These are phyloP conservation scores for Sebastes flavidus DNA, from an alignment of 2,797 vertebrate genomes.

Conservation along the genomic window DNA sequence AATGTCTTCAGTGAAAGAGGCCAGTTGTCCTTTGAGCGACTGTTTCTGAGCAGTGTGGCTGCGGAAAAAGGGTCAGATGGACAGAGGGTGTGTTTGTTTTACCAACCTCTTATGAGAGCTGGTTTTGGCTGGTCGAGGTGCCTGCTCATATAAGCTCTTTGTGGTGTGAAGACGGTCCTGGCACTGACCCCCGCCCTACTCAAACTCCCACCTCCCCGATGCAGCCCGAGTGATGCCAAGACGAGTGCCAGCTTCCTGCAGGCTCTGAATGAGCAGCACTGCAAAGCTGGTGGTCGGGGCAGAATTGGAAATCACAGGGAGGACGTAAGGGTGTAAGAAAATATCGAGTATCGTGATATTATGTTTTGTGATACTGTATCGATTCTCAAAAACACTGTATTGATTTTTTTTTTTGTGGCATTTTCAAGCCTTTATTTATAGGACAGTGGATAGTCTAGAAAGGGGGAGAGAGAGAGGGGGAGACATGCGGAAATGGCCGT, in stretches of 20 bases:
- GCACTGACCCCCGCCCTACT: constrained; percentile 30
- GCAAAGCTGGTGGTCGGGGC: constrained; percentile 7
- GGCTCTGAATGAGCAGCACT: constrained; percentile 37
- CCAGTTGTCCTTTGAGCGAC: not conserved
- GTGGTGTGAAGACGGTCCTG: constrained; percentile 53
- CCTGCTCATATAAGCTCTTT: constrained; percentile 60
- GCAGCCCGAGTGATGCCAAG: constrained; percentile 38
- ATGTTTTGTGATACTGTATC: too few species aligned
- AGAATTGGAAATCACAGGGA: constrained; percentile 30
- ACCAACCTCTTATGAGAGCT: constrained; percentile 44
- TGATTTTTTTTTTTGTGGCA: too few species aligned
- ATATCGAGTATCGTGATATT: too few species aligned
- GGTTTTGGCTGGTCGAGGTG: constrained; percentile 55
- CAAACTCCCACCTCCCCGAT: constrained; percentile 27
- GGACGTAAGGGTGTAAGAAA: not conserved
- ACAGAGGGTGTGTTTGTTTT: constrained; percentile 63
- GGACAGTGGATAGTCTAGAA: too few species aligned
- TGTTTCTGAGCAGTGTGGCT: constrained; percentile 3
- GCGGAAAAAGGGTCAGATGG: constrained; percentile 28
- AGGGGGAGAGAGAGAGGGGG: too few species aligned
- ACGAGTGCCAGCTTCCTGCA: constrained; percentile 45
- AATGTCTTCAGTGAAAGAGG: not conserved
- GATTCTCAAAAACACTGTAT: too few species aligned
- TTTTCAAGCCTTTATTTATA: too few species aligned
- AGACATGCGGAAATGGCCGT: too few species aligned